Conservation (phyloP, 2,113 vertebrate genomes). For the Chelonoidis abingdonii region DNA sequence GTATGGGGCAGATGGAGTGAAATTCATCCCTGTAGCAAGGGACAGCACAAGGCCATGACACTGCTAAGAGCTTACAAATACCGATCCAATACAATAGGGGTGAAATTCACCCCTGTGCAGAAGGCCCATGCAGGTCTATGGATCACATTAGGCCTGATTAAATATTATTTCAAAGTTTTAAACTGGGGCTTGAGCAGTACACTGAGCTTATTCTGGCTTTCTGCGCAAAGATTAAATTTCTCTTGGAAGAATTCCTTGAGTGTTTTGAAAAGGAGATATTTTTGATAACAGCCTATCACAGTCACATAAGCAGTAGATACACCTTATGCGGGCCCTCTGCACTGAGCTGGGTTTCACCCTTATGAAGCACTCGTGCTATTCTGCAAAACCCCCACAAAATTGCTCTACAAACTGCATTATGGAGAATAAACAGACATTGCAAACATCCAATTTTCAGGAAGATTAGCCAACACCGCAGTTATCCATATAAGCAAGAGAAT, state of each 20-base stretch:
- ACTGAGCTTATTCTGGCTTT: slow-evolving; percentile 24
- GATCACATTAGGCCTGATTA: slow-evolving; percentile 39
- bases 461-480: neutral
- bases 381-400: slow-evolving; percentile 9
- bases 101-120: slow-evolving; percentile 37
- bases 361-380: neutral
- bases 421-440: neutral
- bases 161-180: slow-evolving; percentile 43
- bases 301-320: slow-evolving; percentile 49
- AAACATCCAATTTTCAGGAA: neutral
- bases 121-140: slow-evolving; percentile 60
- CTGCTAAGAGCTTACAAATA: slow-evolving; percentile 26
- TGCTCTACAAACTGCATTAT: neutral
- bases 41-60: neutral
- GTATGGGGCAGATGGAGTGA: neutral
- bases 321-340: slow-evolving; percentile 43
- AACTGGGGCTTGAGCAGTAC: neutral
- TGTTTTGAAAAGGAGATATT: slow-evolving; percentile 37
- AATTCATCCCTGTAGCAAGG: slow-evolving; percentile 30
- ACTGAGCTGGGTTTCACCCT: slow-evolving; percentile 7
- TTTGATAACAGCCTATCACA: slow-evolving; percentile 47
- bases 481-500: slow-evolving; percentile 12
- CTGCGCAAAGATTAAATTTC: slow-evolving; percentile 29
- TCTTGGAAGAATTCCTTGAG: slow-evolving; percentile 53
- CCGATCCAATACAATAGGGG: slow-evolving; percentile 57